Evolutionary conservation across 2,113 vertebrate genomes (phyloP), one percentile per base, ranked within the genome.

Genomic region (Myrmecophaga tridactyla): DNA sequence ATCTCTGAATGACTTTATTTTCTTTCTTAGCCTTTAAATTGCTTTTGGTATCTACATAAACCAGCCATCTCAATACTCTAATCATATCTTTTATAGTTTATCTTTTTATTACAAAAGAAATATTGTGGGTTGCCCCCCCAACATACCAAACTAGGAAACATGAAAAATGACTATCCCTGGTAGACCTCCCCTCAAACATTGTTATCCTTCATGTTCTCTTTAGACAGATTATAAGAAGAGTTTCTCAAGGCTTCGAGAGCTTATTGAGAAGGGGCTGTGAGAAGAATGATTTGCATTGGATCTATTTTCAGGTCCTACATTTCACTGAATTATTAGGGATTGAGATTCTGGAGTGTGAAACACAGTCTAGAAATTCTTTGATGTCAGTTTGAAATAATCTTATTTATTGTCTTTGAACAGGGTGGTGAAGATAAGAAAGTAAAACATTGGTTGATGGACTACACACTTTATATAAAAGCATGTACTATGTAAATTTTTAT

Each of bases 111-210:
- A 53, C n/a, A 88, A 82, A 92, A 63, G 20, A 90, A 75, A 63
- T 72, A 9, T 46, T 89, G 39, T 21, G 41, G 17, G 20, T 2
- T 51, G 39, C 73, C 62, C 41, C 10, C 29, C 48, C 29, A 65
- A 65, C 36, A 58, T 63, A 90, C 23, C 94, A 60, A 77, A 92
- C 63, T 29, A 86, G 51, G 34, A 96, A 95, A 65, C 70, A 83
- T 78, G 2, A 81, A 53, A 86, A 86, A 29, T 85, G 27, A 41
- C 46, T 5, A 10, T 31, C 20, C 41, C 27, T 36, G 25, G 25
- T 88, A 63, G 62, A n/a, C 21, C 76, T 87, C 23, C 60, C 39
- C 65, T 29, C 77, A 93, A 46, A 53, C 53, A 72, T 75, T 78
- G 51, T 65, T 86, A 36, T 82, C 17, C 39, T 88, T 90, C 46